These are phyloP conservation scores for Drosophila ironensis DNA, from an alignment of 1,140 invertebrate species.

Conservation along the genomic window DNA sequence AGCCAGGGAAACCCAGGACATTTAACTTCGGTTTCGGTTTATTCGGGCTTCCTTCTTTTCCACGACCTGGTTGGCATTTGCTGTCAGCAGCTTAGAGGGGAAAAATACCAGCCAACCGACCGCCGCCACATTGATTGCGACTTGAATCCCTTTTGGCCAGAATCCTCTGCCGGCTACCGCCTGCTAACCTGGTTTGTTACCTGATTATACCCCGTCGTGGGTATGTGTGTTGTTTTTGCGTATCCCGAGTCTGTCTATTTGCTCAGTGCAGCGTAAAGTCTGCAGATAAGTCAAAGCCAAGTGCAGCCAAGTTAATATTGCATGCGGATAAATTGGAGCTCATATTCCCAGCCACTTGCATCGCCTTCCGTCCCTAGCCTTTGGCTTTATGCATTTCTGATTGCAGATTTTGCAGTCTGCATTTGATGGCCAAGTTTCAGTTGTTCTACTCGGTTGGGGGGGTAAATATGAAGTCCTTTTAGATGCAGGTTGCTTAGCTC, in stretches of 20 bases:
- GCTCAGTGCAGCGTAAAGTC: constrained; percentile 67
- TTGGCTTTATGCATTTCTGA: constrained; percentile 47
- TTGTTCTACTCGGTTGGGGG: background rate
- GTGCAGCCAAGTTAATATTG: constrained; percentile 63
- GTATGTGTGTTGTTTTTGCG: background rate
- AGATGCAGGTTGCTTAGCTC: too few relatives aligned
- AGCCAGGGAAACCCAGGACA: constrained; percentile 40
- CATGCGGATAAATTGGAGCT: constrained; percentile 47
- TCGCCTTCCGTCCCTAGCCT: background rate
- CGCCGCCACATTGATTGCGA: constrained; percentile 47
- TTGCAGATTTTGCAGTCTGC: constrained; percentile 30
- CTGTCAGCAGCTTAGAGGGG: constrained; percentile 36
- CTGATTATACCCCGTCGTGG: constrained; percentile 45
- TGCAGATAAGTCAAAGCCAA: constrained; percentile 71
- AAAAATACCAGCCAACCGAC: constrained; percentile 1
- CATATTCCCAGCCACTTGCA: constrained; percentile 22
- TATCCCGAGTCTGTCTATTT: constrained; percentile 40
- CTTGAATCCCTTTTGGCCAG: constrained; percentile 17
- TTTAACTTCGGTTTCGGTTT: constrained; percentile 50
- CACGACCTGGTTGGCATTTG: constrained; percentile 8
- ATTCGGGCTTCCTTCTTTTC: constrained; percentile 1
- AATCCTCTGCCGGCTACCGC: constrained; percentile 26
- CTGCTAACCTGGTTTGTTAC: constrained; percentile 56
- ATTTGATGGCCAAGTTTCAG: constrained; percentile 30
- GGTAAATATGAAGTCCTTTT: background rate